Evolutionary conservation across 2,113 vertebrate genomes (phyloP), one percentile per base, ranked within the genome.

Genomic region (Chaenocephalus aceratus): DNA sequence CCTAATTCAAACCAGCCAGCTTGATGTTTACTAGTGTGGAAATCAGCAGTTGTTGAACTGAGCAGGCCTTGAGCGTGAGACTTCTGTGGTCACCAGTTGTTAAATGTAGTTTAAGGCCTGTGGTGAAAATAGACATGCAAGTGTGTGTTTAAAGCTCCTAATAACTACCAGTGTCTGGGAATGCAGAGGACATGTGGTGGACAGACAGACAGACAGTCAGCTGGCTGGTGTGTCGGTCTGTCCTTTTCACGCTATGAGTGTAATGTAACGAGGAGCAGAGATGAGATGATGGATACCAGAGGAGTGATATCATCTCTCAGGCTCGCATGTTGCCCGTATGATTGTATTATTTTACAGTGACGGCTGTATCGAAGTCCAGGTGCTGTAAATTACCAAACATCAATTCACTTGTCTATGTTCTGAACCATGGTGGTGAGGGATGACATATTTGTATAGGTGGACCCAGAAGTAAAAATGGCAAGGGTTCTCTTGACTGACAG

Each of bases 131-230:
- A 94, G 90, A 84, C 69, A 46, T 52, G 79, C 57, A 56, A 88
- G 73, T 74, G 74, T 87, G 72, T 79, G 63, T 76, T 76, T 80
- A 88, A 85, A 88, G 85, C 87, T 85, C 49, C n/a, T 18, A 88
- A 72, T 80, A 86, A 90, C 79, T 59, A 72, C 68, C 46, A 72
- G 80, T 79, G 88, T 92, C 89, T 94, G 91, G 74, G 88, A 91
- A 91, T 91, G 89, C 61, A 46, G 71, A 59, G 59, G 72, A 75
- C 84, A 84, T 71, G 82, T 88, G 83, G 81, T 82, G 85, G 77
- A 85, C 77, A 72, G 80, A 77, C 77, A 72, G 80, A 77, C 78
- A 23, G 80, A 77, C 78, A 23, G 82, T 69, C 83, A 70, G 64
- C 65, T 72, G 69, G 73, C 68, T 70, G 74, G 10, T 45, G 30